Conservation (phyloP, 1,140 invertebrate genomes). For the Gonioctena quinquepunctata region DNA sequence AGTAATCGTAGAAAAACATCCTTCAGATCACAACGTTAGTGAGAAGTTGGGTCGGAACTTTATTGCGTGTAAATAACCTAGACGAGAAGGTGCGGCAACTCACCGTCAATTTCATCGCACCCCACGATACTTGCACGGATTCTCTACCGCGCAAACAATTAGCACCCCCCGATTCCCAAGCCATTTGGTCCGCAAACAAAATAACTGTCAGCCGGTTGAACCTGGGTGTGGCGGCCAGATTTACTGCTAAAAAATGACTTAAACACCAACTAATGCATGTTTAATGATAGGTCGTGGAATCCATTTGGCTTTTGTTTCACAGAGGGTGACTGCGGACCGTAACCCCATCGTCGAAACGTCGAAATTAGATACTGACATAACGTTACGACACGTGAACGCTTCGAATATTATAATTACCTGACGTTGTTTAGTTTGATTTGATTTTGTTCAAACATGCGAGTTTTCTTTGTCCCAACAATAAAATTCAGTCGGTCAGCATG, state of each 20-base stretch:
- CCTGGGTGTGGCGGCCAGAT: conserved; percentile 25
- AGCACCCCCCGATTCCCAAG: conserved; percentile 3
- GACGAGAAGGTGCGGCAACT: no score
- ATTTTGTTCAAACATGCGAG: background rate
- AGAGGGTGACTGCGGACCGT: conserved; percentile 4
- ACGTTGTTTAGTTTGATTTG: conserved; percentile 1
- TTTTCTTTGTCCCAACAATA: background rate
- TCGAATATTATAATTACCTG: conserved; percentile 6
- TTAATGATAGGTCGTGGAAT: conserved; percentile 27
- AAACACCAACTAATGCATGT: conserved; percentile 31
- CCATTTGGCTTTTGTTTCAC: conserved; percentile 25
- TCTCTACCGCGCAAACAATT: background rate
- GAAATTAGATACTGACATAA: conserved; percentile 5
- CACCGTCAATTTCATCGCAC: no score
- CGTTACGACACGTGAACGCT: conserved; percentile 1
- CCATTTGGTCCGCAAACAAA: conserved; percentile 14
- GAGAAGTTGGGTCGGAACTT: no score
- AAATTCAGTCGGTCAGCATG: no score
- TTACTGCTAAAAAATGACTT: conserved; percentile 25
- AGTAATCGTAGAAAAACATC: no score
- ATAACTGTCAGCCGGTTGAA: conserved; percentile 24
- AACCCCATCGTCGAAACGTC: background rate
- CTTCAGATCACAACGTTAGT: no score
- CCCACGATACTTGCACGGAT: background rate
- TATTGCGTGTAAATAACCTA: no score